Conservation (phyloP, 2,888 invertebrate genomes). For the Heliconius ethilla region DNA sequence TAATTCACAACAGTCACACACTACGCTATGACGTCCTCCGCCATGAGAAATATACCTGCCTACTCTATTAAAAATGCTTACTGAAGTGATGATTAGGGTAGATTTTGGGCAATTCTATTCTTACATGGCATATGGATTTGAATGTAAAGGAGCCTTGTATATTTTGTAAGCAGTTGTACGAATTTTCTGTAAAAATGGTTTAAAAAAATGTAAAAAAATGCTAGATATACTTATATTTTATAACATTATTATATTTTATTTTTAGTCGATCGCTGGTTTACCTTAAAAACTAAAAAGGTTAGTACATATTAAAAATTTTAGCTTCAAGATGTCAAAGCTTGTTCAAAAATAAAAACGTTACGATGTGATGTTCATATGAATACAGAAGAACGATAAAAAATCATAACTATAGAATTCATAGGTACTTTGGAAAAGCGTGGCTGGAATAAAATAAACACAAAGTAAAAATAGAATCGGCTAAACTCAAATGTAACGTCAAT, state of each 20-base stretch:
- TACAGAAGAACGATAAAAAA: neutral
- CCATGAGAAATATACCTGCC: no score
- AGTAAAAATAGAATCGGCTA: slow-evolving; percentile 57
- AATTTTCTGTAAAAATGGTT: no score
- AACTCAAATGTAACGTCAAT: slow-evolving; percentile 48
- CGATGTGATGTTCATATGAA: no score
- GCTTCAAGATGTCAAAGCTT: neutral
- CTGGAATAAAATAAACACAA: slow-evolving; percentile 54
- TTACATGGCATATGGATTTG: neutral
- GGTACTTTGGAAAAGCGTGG: slow-evolving; percentile 46
- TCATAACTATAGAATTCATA: slow-evolving; percentile 15
- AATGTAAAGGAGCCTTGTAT: no score
- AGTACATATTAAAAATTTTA: neutral
- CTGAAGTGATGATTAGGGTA: neutral
- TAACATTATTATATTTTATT: no score
- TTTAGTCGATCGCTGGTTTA: no score
- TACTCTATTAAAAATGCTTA: neutral
- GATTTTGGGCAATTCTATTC: neutral
- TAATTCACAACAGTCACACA: no score
- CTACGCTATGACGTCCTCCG: no score
- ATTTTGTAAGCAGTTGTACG: no score
- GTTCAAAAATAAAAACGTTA: neutral
- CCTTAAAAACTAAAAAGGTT: neutral
- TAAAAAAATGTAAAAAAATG: no score
- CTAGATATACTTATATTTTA: no score